Conservation (phyloP, 30 jellyfish, hydroid and myxozoan genomes). For the Hydractinia symbiolongicarpus region DNA sequence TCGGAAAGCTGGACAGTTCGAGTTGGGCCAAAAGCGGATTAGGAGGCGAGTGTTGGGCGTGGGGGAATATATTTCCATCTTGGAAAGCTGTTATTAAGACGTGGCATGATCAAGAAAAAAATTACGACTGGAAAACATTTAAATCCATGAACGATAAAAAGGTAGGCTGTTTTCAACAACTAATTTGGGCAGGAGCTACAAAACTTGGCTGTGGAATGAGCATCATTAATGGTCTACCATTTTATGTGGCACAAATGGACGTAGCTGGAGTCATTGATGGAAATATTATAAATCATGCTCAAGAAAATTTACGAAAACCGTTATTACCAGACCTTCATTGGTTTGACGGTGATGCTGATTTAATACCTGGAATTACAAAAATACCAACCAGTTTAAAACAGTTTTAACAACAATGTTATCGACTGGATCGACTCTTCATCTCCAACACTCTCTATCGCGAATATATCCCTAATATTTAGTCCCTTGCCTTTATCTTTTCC, state of each 20-base stretch:
- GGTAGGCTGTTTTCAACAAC: constrained; percentile 77
- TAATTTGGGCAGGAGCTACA: constrained; percentile 78
- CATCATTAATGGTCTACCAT: constrained; percentile 47
- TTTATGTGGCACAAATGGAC: constrained; percentile 77
- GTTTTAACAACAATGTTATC: neutral
- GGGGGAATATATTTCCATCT: constrained; percentile 69
- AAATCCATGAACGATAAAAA: constrained; percentile 37
- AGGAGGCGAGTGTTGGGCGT: constrained; percentile 95
- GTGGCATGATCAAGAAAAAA: constrained; percentile 87
- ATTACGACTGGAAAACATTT: constrained; percentile 67
- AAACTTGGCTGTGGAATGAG: constrained; percentile 78
- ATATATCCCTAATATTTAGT: too few species aligned
- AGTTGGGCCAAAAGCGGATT: constrained; percentile 45
- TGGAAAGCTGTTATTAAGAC: constrained; percentile 81
- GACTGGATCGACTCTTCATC: neutral
- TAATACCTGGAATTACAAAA: neutral
- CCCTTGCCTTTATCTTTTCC: too few species aligned
- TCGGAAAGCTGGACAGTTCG: constrained; percentile 39
- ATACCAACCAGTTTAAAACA: neutral
- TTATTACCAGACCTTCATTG: constrained; percentile 30
- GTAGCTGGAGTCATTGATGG: constrained; percentile 51
- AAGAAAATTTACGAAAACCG: constrained; percentile 50
- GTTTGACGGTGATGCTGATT: constrained; percentile 36
- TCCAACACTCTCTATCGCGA: too few species aligned
- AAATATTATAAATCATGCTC: constrained; percentile 34